These are phyloP conservation scores for Tachuris rubrigastra DNA, from an alignment of 2,113 vertebrate species.

Conservation along the genomic window DNA sequence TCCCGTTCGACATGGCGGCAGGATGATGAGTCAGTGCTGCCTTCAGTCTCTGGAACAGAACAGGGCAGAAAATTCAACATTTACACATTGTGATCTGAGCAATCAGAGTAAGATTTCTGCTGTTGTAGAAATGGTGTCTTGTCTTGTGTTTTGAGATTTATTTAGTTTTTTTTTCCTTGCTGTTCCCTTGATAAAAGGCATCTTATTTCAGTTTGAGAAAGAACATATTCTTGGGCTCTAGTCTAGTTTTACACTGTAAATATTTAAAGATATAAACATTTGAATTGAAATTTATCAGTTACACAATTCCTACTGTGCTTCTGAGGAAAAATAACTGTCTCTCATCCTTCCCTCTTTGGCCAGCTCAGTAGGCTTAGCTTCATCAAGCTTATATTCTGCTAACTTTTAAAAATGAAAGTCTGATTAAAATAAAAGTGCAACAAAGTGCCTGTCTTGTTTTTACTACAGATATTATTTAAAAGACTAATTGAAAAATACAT, in stretches of 20 bases:
- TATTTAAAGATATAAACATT: not conserved
- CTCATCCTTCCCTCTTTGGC: not conserved
- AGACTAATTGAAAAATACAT: not conserved
- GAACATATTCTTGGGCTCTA: not conserved
- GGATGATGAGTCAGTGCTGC: conserved; percentile 94
- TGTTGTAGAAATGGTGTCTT: not conserved
- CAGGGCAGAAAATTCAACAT: conserved; percentile 29
- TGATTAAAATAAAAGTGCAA: not conserved
- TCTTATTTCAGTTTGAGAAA: not conserved
- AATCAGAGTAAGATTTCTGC: not conserved
- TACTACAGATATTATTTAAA: not conserved
- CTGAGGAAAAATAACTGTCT: not conserved
- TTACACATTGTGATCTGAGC: not conserved
- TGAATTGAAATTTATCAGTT: not conserved
- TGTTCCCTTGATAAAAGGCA: not conserved
- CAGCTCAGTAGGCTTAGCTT: not conserved
- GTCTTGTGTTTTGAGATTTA: not conserved
- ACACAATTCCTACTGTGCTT: not conserved
- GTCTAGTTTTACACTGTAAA: not conserved
- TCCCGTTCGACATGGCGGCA: conserved; percentile 92
- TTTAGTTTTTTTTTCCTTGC: not conserved
- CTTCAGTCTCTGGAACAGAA: conserved; percentile 91
- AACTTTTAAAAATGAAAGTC: not conserved
- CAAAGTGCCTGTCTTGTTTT: not conserved
- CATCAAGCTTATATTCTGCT: not conserved